These are phyloP conservation scores for Cinclus mexicanus DNA, from an alignment of 2,113 vertebrate genomes.

Conservation along the genomic window DNA sequence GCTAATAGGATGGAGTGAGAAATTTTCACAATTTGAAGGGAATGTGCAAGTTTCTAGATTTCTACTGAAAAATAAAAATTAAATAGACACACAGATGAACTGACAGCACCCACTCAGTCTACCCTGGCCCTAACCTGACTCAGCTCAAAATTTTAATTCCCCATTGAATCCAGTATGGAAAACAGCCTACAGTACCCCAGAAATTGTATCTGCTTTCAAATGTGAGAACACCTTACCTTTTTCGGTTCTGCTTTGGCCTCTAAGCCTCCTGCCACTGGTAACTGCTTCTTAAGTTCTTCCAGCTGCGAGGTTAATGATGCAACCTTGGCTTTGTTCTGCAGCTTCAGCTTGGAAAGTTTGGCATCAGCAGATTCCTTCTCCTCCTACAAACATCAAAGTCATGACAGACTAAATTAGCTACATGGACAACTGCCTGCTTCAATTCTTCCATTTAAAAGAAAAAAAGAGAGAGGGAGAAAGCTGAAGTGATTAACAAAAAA, in stretches of 20 bases:
- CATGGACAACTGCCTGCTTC: neutral
- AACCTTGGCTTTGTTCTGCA: constrained; percentile 90
- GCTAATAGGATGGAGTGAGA: neutral
- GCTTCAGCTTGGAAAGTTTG: constrained; percentile 85
- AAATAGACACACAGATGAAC: neutral
- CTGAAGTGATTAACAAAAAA: neutral
- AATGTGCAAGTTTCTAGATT: neutral
- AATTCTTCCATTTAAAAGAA: neutral
- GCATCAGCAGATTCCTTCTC: constrained; percentile 84
- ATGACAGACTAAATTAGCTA: neutral
- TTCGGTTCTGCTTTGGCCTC: constrained; percentile 72
- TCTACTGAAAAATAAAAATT: neutral
- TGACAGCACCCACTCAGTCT: neutral
- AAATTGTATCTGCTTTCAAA: neutral
- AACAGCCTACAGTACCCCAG: neutral
- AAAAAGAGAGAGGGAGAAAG: neutral
- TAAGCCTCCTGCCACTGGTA: constrained; percentile 45
- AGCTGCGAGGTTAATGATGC: constrained; percentile 82
- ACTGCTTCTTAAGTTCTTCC: constrained; percentile 83
- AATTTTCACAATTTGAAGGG: neutral
- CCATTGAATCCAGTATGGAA: neutral
- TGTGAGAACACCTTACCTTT: constrained; percentile 65
- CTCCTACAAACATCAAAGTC: constrained; percentile 66
- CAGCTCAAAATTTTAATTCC: neutral
- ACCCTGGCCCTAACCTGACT: neutral